Evolutionary conservation across 2,888 invertebrate species (phyloP).

Genomic region (Aproaerema taeniolella): DNA sequence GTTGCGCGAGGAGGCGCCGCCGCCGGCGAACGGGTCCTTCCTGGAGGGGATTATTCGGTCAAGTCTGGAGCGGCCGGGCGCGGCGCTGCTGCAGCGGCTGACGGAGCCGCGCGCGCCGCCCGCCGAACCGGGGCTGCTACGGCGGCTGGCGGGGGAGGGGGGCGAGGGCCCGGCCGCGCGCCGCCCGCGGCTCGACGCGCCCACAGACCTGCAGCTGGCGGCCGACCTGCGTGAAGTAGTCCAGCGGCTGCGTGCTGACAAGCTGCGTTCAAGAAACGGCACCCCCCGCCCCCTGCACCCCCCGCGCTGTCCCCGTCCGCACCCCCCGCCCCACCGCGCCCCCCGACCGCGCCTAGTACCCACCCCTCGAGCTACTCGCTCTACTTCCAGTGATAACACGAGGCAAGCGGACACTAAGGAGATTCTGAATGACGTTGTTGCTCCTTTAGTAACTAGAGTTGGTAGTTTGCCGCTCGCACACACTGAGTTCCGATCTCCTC

Average conservation of each 20-base stretch:
- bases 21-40: slow-evolving; percentile 86
- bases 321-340: slow-evolving; percentile 30
- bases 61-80: slow-evolving; percentile 81
- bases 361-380: slow-evolving; percentile 38
- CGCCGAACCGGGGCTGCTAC: slow-evolving; percentile 81
- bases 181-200: slow-evolving; percentile 74
- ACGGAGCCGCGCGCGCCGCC: slow-evolving; percentile 32
- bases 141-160: slow-evolving; percentile 83
- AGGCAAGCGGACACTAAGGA: neutral
- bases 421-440: too few species aligned
- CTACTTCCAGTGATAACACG: slow-evolving; percentile 24
- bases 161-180: slow-evolving; percentile 72
- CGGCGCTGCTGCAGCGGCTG: slow-evolving; percentile 53
- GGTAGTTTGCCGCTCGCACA: slow-evolving; percentile 8
- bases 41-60: slow-evolving; percentile 91
- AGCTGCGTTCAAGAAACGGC: slow-evolving; percentile 58
- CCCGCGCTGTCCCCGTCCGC: slow-evolving; percentile 30
- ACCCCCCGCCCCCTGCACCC: slow-evolving; percentile 53
- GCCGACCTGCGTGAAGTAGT: slow-evolving; percentile 71
- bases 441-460: neutral
- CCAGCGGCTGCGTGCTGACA: slow-evolving; percentile 67
- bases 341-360: slow-evolving; percentile 34
- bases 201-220: slow-evolving; percentile 53
- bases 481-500: slow-evolving; percentile 47
- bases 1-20: slow-evolving; percentile 83